These are phyloP conservation scores for Enchytraeus crypticus DNA, from an alignment of 2,888 invertebrate species.

Conservation along the genomic window DNA sequence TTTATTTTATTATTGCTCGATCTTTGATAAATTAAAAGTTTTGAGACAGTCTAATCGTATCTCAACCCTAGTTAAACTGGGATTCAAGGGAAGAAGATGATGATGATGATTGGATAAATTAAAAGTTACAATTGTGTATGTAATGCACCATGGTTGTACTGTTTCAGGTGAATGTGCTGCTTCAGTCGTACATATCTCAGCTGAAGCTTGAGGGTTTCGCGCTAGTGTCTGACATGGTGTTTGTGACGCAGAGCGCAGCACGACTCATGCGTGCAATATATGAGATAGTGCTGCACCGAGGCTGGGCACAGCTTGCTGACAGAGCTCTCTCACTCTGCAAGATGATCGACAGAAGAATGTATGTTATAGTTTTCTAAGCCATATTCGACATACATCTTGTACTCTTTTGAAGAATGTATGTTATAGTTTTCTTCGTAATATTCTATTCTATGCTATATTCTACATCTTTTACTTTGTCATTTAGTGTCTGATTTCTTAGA, in stretches of 20 bases:
- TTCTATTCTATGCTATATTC: neutral
- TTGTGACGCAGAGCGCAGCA: conserved; percentile 92
- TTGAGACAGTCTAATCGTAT: too few relatives aligned
- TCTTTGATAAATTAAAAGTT: neutral
- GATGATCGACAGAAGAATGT: conserved; percentile 95
- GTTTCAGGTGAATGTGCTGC: conserved; percentile 67
- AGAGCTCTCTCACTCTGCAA: conserved; percentile 91
- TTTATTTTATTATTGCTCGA: neutral
- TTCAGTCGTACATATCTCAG: conserved; percentile 94
- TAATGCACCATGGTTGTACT: neutral
- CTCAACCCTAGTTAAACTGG: too few relatives aligned
- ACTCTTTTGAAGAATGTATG: neutral
- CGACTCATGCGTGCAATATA: conserved; percentile 89
- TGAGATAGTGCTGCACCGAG: conserved; percentile 81
- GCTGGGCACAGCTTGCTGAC: conserved; percentile 96
- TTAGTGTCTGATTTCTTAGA: too few relatives aligned
- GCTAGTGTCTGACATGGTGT: conserved; percentile 98
- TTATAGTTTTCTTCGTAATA: neutral
- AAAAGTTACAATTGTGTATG: neutral
- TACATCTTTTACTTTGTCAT: too few relatives aligned
- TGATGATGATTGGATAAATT: too few relatives aligned
- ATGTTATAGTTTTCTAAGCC: too few relatives aligned
- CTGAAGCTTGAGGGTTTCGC: conserved; percentile 96
- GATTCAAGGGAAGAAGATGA: too few relatives aligned
- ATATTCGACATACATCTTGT: neutral